Conservation (phyloP, 2,797 vertebrate genomes). For the Arvicola amphibius region DNA sequence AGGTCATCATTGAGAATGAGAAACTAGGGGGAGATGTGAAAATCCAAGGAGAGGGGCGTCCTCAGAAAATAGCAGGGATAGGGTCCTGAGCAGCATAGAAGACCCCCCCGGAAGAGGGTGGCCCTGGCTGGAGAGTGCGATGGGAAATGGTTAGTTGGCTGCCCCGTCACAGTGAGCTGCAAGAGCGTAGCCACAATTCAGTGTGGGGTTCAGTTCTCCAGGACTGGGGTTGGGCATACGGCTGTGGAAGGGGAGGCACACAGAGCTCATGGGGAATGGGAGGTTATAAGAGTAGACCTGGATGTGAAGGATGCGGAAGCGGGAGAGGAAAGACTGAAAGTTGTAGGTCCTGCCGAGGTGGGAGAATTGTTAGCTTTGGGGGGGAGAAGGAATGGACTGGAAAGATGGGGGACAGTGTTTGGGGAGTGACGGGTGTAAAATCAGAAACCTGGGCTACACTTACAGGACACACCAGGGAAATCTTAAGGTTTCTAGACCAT, state of each 20-base stretch:
- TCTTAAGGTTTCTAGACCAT: not conserved
- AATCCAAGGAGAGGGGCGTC: not conserved
- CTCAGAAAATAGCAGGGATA: not conserved
- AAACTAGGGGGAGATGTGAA: not conserved
- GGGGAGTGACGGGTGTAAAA: not conserved
- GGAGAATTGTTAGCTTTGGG: not conserved
- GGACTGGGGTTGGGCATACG: not conserved
- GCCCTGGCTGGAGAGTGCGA: not conserved
- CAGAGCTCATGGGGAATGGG: not conserved
- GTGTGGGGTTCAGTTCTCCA: not conserved
- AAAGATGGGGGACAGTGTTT: not conserved
- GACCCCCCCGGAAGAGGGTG: not conserved
- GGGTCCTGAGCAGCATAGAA: not conserved
- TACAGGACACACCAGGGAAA: not conserved
- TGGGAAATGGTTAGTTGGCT: not conserved
- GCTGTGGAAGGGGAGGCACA: not conserved
- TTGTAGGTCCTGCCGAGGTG: not conserved
- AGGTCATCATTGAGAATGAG: not conserved
- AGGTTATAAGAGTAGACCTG: not conserved
- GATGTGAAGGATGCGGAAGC: not conserved
- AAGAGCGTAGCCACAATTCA: not conserved
- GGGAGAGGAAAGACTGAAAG: not conserved
- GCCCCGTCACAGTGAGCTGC: not conserved
- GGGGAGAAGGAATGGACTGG: not conserved
- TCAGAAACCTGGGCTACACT: not conserved